Conservation (phyloP, 1,140 invertebrate species). For the Sitodiplosis mosellana region DNA sequence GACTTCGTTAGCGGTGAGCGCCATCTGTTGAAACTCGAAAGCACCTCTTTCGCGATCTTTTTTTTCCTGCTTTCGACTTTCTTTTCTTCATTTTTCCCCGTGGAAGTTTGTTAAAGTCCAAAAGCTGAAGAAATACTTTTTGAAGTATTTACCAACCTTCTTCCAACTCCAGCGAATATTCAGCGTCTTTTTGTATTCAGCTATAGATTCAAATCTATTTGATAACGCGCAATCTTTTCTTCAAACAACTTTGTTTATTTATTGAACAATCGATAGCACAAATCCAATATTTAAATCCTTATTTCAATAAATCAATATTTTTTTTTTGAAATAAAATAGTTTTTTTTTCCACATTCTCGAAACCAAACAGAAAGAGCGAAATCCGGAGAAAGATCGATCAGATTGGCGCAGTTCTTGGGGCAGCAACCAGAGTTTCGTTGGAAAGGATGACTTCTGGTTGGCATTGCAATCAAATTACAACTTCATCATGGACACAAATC, state of each 20-base stretch:
- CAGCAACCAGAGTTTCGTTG: conserved; percentile 35
- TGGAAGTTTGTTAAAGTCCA: too few relatives aligned
- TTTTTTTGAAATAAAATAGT: background rate
- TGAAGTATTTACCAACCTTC: too few relatives aligned
- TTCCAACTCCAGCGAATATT: background rate
- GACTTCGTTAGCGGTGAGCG: too few relatives aligned
- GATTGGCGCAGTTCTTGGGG: conserved; percentile 51
- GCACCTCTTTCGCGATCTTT: too few relatives aligned
- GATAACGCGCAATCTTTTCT: too few relatives aligned
- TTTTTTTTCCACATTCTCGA: background rate
- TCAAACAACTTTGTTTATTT: background rate
- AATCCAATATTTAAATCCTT: too few relatives aligned
- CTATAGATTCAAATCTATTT: background rate
- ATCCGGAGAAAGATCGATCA: conserved; percentile 39
- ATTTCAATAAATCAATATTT: background rate
- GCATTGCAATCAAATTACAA: conserved; percentile 74
- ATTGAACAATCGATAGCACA: background rate
- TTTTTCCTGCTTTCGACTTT: too few relatives aligned
- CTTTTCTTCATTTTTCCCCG: too few relatives aligned
- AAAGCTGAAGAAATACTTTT: too few relatives aligned
- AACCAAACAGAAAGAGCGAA: conserved; percentile 16
- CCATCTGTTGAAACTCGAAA: too few relatives aligned
- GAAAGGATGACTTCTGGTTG: conserved; percentile 73
- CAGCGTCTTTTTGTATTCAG: background rate
- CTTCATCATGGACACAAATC: conserved; percentile 85